Evolutionary conservation across 2,113 vertebrate species (phyloP).

Genomic region (Leucopsar rothschildi): DNA sequence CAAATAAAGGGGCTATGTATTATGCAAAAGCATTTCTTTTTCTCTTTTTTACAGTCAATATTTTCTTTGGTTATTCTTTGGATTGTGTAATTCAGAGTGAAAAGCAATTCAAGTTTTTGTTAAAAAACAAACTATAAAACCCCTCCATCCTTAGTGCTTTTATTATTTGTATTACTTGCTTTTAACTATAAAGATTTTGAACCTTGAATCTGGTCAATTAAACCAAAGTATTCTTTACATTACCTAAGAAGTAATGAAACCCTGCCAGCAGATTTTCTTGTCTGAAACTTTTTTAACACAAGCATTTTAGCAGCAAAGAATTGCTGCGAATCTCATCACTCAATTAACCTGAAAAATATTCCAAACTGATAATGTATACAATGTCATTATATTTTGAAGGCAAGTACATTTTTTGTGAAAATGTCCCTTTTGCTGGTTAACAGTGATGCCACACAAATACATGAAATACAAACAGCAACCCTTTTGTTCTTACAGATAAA

Average conservation of each 20-base stretch:
- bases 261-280: neutral
- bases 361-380: neutral
- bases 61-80: neutral
- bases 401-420: neutral
- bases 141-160: neutral
- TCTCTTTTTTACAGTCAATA: neutral
- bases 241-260: neutral
- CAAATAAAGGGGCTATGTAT: rapidly evolving
- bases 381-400: neutral
- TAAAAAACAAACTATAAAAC: neutral
- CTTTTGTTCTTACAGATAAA: neutral
- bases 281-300: neutral
- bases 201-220: neutral
- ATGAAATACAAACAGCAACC: neutral
- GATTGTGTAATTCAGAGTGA: neutral
- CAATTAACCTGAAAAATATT: neutral
- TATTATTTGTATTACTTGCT: neutral
- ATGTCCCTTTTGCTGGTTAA: neutral
- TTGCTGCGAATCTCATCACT: neutral
- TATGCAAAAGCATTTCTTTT: neutral
- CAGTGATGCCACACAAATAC: neutral
- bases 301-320: neutral
- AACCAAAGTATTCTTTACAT: neutral
- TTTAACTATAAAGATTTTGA: neutral
- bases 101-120: neutral